A percentile compares a stretch with the other conserved stretches of the same genome.
Evolutionary conservation across 1,140 invertebrate genomes (phyloP).

Genomic region (Trachymyrmex cornetzi): DNA sequence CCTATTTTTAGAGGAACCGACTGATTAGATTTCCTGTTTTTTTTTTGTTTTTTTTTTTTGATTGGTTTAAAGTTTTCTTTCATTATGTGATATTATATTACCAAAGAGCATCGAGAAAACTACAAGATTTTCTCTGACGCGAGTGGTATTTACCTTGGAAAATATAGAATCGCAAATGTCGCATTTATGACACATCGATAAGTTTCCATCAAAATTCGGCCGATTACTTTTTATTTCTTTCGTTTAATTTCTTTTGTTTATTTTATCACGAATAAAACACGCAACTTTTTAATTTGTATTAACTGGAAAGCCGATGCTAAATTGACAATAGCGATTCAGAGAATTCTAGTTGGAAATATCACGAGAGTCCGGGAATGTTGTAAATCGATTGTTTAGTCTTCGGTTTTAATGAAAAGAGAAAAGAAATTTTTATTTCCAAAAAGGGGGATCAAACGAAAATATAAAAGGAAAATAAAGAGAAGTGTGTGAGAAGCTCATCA

Average conservation of each 20-base stretch:
- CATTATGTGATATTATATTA: constrained; percentile 86
- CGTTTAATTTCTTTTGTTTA: not conserved
- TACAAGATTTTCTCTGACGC: constrained; percentile 68
- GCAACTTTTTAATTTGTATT: not conserved
- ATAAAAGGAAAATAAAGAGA: constrained; percentile 50
- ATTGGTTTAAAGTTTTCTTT: constrained; percentile 85
- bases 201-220: not conserved
- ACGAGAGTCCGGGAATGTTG: constrained; percentile 70
- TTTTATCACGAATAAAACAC: not conserved
- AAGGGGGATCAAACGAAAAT: constrained; percentile 67
- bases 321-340: constrained; percentile 6
- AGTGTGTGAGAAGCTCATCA: constrained; percentile 77
- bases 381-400: constrained; percentile 78
- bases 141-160: constrained; percentile 41
- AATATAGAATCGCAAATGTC: not conserved
- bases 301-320: constrained; percentile 31
- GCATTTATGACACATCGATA: not conserved
- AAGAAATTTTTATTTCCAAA: constrained; percentile 69
- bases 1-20: constrained; percentile 80
- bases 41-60: constrained; percentile 72
- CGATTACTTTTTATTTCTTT: not conserved
- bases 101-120: constrained; percentile 86
- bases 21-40: constrained; percentile 81
- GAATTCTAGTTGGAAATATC: constrained; percentile 44
- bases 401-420: constrained; percentile 73